Evolutionary conservation across 2,797 vertebrate genomes (phyloP).

Genomic region (Peromyscus aztecus): DNA sequence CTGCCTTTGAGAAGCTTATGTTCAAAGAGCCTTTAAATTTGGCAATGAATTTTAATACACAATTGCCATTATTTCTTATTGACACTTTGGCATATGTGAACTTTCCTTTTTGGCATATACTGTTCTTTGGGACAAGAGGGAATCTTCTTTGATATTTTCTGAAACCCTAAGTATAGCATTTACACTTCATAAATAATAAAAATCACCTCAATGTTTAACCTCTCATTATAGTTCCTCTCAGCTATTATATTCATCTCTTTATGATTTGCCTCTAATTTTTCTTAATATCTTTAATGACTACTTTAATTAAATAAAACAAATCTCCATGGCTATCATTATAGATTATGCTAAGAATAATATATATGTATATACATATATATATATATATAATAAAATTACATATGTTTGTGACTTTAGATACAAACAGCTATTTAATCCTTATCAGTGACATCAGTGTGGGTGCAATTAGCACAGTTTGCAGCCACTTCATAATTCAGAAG

Average conservation of each 20-base stretch:
- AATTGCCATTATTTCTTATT: background rate
- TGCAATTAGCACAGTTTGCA: conserved; percentile 89
- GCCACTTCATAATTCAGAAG: conserved; percentile 89
- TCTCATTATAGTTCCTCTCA: conserved; percentile 34
- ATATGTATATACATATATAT: background rate
- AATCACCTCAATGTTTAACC: conserved; percentile 21
- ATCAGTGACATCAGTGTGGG: conserved; percentile 86
- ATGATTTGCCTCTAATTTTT: conserved; percentile 55
- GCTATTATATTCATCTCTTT: background rate
- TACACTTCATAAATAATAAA: conserved; percentile 55
- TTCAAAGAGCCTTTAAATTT: conserved; percentile 2
- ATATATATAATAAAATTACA: conserved; percentile 63
- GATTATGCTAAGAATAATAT: conserved; percentile 66
- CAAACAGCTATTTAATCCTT: conserved; percentile 86
- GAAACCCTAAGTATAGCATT: background rate
- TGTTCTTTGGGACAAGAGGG: background rate
- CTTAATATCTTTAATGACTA: conserved; percentile 50
- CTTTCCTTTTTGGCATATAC: background rate
- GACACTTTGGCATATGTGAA: background rate
- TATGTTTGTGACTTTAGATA: conserved; percentile 79
- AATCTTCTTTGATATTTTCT: background rate
- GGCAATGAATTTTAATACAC: background rate
- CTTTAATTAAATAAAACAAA: conserved; percentile 63
- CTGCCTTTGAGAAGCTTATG: conserved; percentile 14
- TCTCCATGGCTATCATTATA: conserved; percentile 44